These are phyloP conservation scores for Ashinkailepas kermadecensis DNA, from an alignment of 2,888 invertebrate species.

Conservation along the genomic window DNA sequence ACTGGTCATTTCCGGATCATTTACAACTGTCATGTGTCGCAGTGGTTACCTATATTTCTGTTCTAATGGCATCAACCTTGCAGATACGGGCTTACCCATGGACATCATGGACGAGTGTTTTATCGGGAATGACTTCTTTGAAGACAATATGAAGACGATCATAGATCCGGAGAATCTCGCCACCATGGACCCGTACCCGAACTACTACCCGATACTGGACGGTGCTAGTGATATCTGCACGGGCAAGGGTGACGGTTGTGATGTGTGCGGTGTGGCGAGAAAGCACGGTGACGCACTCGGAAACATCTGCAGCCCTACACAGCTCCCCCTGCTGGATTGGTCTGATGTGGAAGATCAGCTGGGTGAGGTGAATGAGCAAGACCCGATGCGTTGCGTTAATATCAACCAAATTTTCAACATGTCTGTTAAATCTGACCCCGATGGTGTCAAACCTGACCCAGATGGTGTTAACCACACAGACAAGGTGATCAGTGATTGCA, in stretches of 20 bases:
- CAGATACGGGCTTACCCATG: background rate
- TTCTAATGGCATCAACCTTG: background rate
- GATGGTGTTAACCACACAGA: background rate
- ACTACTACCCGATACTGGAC: constrained; percentile 1
- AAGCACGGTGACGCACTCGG: background rate
- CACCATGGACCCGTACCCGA: background rate
- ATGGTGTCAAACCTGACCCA: background rate
- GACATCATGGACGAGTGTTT: background rate
- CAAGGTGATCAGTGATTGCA: constrained; percentile 17
- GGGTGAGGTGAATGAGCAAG: background rate
- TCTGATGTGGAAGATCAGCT: background rate
- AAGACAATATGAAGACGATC: background rate
- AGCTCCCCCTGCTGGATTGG: constrained; percentile 8
- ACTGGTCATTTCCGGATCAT: too few relatives aligned
- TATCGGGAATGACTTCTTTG: background rate
- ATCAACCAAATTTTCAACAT: constrained; percentile 14
- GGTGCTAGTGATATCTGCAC: background rate
- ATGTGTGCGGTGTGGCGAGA: background rate
- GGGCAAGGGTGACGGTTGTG: constrained; percentile 8
- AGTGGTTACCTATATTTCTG: too few relatives aligned
- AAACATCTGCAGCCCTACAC: background rate
- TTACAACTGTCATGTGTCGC: too few relatives aligned
- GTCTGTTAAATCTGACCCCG: background rate
- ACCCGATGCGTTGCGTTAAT: background rate
- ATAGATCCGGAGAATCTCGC: background rate